Base-by-base conservation (phyloP, 2,888 invertebrate species). In the Hipparchia semele region DNA sequence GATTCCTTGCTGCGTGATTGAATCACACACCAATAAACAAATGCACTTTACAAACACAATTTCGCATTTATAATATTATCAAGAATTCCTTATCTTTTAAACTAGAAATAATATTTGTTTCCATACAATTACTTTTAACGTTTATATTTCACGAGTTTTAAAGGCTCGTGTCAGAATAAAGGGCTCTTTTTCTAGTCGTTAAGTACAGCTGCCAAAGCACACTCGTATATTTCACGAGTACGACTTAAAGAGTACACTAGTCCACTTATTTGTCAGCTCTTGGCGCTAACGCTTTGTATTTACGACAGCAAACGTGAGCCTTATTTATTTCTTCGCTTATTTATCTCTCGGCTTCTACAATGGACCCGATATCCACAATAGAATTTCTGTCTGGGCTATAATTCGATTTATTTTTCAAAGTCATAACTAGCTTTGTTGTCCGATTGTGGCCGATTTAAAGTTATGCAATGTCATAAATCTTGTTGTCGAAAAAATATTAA, bases 381-480 rank as follows among this genome's bases (percentile, higher is more conserved):
- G 79, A 80, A 81, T 79, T 80, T 75, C 73, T 68, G 83, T 76
- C 72, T 72, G 82, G 83, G 78, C 79, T 75, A 78, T 80, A 76
- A 81, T 83, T 81, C 76, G 76, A 83, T 84, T 82, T 86, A 87
- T 86, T 87, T 86, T 84, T 87, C 83, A 80, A 83, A 82, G 81
- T 80, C 80, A 79, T 79, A 73, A 79, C 75, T 73, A 68, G 77
- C 75, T 67, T 77, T 75, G 69, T 58, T 58, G 58, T 58, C 58
- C 23, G 23, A 71, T 82, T 80, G 80, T 79, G 75, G 77, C 78
- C 79, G 79, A 77, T 77, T 71, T 77, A 75, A 70, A 78, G 80
- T 87, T 86, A 85, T 84, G 87, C 85, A 86, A 87, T 82, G 77
- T 77, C 77, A 84, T 85, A 86, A 83, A 86, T 86, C 82, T 82